phyloP scores from a whole-genome alignment of 30 jellyfish, hydroid and myxozoan genomes.

The Turritopsis rubra region DNA sequence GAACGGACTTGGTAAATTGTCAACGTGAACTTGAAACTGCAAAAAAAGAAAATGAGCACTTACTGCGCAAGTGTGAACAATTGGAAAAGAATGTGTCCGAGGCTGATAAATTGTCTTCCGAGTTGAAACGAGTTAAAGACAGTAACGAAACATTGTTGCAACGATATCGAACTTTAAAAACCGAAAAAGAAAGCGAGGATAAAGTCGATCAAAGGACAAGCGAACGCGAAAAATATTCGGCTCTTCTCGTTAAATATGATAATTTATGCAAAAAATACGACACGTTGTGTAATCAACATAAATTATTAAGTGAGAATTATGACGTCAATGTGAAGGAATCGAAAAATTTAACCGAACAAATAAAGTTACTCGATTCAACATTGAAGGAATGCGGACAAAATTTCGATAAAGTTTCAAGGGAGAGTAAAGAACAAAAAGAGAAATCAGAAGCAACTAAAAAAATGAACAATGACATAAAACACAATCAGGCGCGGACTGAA shows the following conservation, averaged over 20 bases:
- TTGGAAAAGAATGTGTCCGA: background rate
- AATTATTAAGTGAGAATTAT: slow-evolving; percentile 6
- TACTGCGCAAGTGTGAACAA: background rate
- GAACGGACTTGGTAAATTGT: background rate
- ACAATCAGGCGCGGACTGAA: background rate
- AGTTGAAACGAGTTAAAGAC: background rate
- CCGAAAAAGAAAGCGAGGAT: background rate
- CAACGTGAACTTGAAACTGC: background rate
- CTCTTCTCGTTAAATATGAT: slow-evolving; percentile 5
- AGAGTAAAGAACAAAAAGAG: background rate
- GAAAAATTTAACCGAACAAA: slow-evolving; percentile 16
- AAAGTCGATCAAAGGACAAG: background rate
- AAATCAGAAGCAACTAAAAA: background rate
- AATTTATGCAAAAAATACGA: slow-evolving; percentile 17
- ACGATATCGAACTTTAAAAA: background rate
- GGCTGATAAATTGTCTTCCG: background rate
- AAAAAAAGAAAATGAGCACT: slow-evolving; percentile 8
- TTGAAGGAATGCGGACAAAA: background rate
- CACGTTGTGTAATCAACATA: slow-evolving; percentile 9
- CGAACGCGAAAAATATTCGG: slow-evolving; percentile 20
- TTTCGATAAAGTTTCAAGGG: slow-evolving; percentile 14
- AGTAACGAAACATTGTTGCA: slow-evolving; percentile 2
- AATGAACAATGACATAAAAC: slow-evolving; percentile 17
- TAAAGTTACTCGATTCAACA: slow-evolving; percentile 18
- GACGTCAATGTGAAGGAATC: slow-evolving; percentile 14